phyloP scores from a whole-genome alignment of 2,888 invertebrate genomes.

The Venustoraphidia nigricollis region DNA sequence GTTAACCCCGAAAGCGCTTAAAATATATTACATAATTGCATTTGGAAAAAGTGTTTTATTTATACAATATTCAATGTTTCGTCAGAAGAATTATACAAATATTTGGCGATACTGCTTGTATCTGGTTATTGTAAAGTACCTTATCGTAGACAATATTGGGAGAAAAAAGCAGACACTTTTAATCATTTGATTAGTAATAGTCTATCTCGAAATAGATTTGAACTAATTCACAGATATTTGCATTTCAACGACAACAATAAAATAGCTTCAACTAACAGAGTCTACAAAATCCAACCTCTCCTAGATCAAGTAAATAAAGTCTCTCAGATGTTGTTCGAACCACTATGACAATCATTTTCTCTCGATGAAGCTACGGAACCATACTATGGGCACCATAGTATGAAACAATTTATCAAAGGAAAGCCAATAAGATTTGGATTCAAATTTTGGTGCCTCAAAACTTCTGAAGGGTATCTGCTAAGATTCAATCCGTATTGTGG shows the following conservation, averaged over 20 bases:
- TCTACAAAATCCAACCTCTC: slow-evolving; percentile 12
- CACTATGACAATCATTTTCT: slow-evolving; percentile 11
- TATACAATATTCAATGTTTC: slow-evolving; percentile 7
- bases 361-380: slow-evolving; percentile 14
- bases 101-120: slow-evolving; percentile 8
- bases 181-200: slow-evolving; percentile 8
- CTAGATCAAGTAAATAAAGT: slow-evolving; percentile 9
- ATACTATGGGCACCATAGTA: slow-evolving; percentile 13
- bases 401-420: slow-evolving; percentile 16
- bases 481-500: slow-evolving; percentile 9
- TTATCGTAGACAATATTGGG: slow-evolving; percentile 8
- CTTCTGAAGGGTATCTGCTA: slow-evolving; percentile 8
- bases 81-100: slow-evolving; percentile 10
- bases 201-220: slow-evolving; percentile 11
- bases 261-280: slow-evolving; percentile 10
- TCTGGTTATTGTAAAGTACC: slow-evolving; percentile 7
- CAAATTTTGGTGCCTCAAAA: slow-evolving; percentile 10
- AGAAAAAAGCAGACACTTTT: slow-evolving; percentile 7
- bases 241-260: slow-evolving; percentile 12
- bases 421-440: slow-evolving; percentile 12
- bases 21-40: too few relatives aligned
- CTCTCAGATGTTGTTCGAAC: slow-evolving; percentile 6
- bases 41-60: too few relatives aligned
- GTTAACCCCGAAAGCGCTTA: too few relatives aligned
- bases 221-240: slow-evolving; percentile 10